Evolutionary conservation across 2,888 invertebrate species (phyloP).

Genomic region (Athalia rosae): DNA sequence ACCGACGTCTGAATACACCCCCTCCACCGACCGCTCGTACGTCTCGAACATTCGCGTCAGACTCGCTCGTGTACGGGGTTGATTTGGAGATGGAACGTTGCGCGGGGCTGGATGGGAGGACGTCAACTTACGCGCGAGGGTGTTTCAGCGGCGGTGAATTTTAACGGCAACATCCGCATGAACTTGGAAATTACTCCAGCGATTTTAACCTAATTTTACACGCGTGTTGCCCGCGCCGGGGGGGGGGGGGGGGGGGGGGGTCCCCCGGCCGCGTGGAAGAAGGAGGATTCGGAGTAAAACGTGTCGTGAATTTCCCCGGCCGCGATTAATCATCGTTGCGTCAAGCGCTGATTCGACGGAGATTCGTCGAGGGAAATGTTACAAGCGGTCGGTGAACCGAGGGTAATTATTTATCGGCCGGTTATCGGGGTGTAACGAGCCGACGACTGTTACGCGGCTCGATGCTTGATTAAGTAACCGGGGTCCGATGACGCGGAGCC

Average conservation of each 20-base stretch:
- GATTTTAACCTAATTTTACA: conserved; percentile 36
- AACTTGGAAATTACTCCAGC: conserved; percentile 14
- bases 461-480: conserved; percentile 7
- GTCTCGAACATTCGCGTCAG: background rate
- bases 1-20: too few relatives aligned
- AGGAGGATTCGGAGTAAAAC: conserved; percentile 10
- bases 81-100: background rate
- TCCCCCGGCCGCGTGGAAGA: background rate
- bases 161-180: conserved; percentile 17
- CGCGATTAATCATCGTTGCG: conserved; percentile 39
- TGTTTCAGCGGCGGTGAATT: conserved; percentile 20
- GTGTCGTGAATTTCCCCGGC: conserved; percentile 35
- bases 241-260: too few relatives aligned
- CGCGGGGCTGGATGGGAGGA: background rate
- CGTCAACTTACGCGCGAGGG: background rate
- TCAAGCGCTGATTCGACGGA: conserved; percentile 36
- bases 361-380: conserved; percentile 35
- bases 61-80: conserved; percentile 23
- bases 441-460: conserved; percentile 14
- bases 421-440: conserved; percentile 14
- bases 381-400: conserved; percentile 3
- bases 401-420: conserved; percentile 36
- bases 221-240: conserved; percentile 22
- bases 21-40: too few relatives aligned
- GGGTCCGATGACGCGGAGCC: background rate